Conservation (phyloP, 2,113 vertebrate species). For the Chloroceryle aenea region DNA sequence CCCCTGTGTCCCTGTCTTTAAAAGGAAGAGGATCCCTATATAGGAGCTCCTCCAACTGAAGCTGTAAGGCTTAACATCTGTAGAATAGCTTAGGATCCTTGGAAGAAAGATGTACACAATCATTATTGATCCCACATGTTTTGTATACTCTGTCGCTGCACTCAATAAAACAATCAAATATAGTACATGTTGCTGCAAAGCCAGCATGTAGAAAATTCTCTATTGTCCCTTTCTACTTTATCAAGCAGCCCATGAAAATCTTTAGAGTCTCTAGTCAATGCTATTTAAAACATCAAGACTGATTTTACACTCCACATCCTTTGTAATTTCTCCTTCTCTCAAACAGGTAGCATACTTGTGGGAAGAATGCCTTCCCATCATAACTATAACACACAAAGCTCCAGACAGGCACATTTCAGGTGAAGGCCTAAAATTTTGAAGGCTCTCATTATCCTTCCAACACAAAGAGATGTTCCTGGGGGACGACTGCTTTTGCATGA, state of each 20-base stretch:
- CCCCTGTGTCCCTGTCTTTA: background rate
- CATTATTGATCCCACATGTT: slow-evolving; percentile 53
- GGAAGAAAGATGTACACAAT: background rate
- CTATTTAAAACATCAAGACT: slow-evolving; percentile 31
- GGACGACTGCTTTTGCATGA: background rate
- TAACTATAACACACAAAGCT: slow-evolving; percentile 34
- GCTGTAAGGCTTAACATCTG: background rate
- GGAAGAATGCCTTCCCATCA: slow-evolving; percentile 23
- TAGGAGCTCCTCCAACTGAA: background rate
- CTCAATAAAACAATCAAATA: slow-evolving; percentile 50
- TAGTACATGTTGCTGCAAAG: slow-evolving; percentile 31
- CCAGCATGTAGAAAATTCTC: slow-evolving; percentile 42
- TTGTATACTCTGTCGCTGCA: slow-evolving; percentile 19
- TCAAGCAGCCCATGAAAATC: slow-evolving; percentile 16
- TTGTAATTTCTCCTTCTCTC: slow-evolving; percentile 28
- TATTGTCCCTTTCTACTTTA: slow-evolving; percentile 40
- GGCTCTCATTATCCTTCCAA: background rate
- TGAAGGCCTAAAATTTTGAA: slow-evolving; percentile 13
- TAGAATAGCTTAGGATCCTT: background rate
- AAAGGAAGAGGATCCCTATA: background rate
- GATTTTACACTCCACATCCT: slow-evolving; percentile 20
- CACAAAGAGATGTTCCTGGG: background rate
- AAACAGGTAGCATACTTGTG: background rate
- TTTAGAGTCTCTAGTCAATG: slow-evolving; percentile 46
- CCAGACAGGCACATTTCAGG: background rate